A percentile compares a stretch with the other conserved stretches of the same genome.
These are phyloP conservation scores for Amblyopsis hoosieri DNA, from an alignment of 2,797 vertebrate genomes.

Conservation along the genomic window DNA sequence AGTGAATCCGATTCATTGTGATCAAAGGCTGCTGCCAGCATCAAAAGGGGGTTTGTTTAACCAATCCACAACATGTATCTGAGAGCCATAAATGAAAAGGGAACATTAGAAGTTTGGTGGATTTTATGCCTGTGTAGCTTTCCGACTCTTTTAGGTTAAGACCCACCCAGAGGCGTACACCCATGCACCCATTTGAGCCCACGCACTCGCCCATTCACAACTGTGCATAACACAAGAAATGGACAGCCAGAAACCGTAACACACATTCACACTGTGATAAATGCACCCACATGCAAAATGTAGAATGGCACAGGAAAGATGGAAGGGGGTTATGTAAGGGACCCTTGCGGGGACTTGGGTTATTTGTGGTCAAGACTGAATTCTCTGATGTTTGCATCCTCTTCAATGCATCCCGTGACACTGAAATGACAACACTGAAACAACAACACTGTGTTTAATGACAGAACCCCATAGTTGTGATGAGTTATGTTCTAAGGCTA, in stretches of 20 bases:
- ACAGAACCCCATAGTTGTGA: no score
- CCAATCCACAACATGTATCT: conserved; percentile 71
- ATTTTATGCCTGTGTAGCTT: conserved; percentile 72
- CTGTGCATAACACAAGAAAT: conserved; percentile 26
- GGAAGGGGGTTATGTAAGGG: no score
- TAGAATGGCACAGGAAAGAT: no score
- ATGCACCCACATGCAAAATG: conserved; percentile 2
- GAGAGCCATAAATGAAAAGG: conserved; percentile 73
- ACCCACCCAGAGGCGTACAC: neutral
- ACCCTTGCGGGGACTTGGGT: no score
- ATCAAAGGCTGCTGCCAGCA: conserved; percentile 74
- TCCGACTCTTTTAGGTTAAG: conserved; percentile 46
- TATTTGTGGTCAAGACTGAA: no score
- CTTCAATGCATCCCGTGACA: no score
- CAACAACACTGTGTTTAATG: no score
- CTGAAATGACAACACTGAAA: no score
- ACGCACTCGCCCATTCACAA: neutral
- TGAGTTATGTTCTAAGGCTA: no score
- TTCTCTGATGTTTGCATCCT: no score
- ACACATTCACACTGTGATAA: conserved; percentile 21
- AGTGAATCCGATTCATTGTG: conserved; percentile 66
- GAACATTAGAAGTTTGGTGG: conserved; percentile 73
- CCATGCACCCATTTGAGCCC: neutral
- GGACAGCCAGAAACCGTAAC: conserved; percentile 22
- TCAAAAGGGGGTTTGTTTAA: conserved; percentile 76